Base-by-base conservation (phyloP, 92 coral and sea anemone genomes). In the Nematostella vectensis region DNA sequence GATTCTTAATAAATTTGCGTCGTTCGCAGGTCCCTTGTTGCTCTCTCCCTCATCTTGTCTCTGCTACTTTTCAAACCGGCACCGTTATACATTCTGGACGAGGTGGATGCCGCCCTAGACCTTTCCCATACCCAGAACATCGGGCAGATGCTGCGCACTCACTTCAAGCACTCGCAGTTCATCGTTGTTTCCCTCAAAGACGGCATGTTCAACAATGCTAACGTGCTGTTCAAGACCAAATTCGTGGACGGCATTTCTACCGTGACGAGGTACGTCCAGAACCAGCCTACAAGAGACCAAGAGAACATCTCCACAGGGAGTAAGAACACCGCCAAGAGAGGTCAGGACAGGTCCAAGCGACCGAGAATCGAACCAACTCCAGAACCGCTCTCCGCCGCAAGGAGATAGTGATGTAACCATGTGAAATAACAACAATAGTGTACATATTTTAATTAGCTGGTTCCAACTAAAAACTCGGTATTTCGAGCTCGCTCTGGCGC, bases 201-300 rank as follows among this genome's bases (percentile, higher is more conserved):
- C 60, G 97, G 97, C 28, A 89, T 89, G 97, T 89, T 89, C 55
- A 89, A 85, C 75, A 89, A 89, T 53, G 97, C 97, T 11, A 89
- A 89, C 48, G 97, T 89, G 8, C 86, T 89, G 43, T 89, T 89
- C 74, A 89, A 89, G 59, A 89, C 97, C 8, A 89, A 85, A 60
- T 89, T 89, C 62, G 95, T 89, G 15, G 97, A 89, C 62, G 97
- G 97, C 15, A 95, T 89, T 24, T 93, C 99, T 33, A 93, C 99
- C 11, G 99, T 93, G 25, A 86, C 96, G 19, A 88, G 99, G 28
- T 93, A 86, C 45, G 96, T 88, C 27, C 96, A 88, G 67, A 79
- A 64, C 61, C 94, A 81, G 37, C 70, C 96, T 24, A 69, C 74
- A 23, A 78, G 75, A 55, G 79, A 79, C 63, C 69, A 62, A 4